A percentile compares a stretch with the other conserved stretches of the same genome.
These are phyloP conservation scores for Trididemnum miniatum DNA, from an alignment of 23 tunicate species.

Conservation along the genomic window DNA sequence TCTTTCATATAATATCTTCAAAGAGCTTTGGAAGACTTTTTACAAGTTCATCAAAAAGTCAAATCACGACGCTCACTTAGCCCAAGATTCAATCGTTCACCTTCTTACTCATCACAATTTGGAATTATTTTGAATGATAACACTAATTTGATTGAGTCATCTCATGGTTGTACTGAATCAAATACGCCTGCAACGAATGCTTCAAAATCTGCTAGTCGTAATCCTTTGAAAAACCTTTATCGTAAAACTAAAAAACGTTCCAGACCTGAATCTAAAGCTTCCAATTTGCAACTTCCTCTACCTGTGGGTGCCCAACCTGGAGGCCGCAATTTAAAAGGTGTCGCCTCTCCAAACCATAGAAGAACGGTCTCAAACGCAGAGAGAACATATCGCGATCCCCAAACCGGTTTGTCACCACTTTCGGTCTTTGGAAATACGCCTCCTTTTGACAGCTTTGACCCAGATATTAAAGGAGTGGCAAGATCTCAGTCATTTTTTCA, in stretches of 20 bases:
- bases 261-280: slow-evolving; percentile 17
- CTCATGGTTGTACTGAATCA: not conserved
- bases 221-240: not conserved
- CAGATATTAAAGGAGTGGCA: slow-evolving; percentile 32
- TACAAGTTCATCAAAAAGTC: slow-evolving; percentile 4
- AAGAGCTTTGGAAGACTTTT: not conserved
- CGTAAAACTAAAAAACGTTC: slow-evolving; percentile 3
- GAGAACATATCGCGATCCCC: not conserved
- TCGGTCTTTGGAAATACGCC: not conserved
- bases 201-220: not conserved
- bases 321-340: not conserved
- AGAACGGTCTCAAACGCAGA: slow-evolving; percentile 31
- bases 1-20: not conserved
- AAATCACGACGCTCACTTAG: slow-evolving; percentile 13
- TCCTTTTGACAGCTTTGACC: not conserved
- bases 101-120: not conserved
- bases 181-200: not conserved
- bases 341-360: slow-evolving; percentile 12
- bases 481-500: slow-evolving; percentile 49
- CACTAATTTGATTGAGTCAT: not conserved
- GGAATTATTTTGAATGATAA: slow-evolving; percentile 11
- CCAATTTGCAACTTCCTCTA: not conserved
- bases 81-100: not conserved
- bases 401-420: too few species aligned
- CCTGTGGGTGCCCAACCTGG: not conserved